These are phyloP conservation scores for Mythimna pallens DNA, from an alignment of 2,888 invertebrate genomes.

Conservation along the genomic window DNA sequence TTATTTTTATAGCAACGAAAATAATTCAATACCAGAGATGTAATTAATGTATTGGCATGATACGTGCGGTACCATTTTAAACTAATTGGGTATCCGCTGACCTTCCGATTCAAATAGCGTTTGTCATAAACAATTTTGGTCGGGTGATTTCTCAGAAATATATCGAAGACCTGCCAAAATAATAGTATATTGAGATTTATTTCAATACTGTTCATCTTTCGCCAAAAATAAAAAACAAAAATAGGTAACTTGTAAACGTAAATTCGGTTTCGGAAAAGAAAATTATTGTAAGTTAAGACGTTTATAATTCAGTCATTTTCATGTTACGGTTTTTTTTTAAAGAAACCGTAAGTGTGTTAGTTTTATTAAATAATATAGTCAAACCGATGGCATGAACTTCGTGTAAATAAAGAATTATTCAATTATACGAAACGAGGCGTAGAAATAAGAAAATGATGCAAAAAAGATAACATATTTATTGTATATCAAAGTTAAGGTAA, in stretches of 20 bases:
- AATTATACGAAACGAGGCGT: background rate
- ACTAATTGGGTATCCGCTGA: constrained; percentile 20
- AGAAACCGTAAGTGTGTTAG: background rate
- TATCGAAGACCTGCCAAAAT: constrained; percentile 30
- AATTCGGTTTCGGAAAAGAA: background rate
- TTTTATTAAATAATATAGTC: background rate
- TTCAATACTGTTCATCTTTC: background rate
- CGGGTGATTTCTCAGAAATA: constrained; percentile 22
- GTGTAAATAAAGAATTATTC: background rate
- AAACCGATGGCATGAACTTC: background rate
- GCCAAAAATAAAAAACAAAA: background rate
- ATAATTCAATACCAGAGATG: constrained; percentile 18
- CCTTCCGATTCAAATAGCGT: constrained; percentile 27
- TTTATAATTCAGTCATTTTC: background rate
- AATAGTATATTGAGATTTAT: background rate
- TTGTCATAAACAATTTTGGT: constrained; percentile 14
- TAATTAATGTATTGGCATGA: constrained; percentile 39
- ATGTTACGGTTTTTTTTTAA: no score
- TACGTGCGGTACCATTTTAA: constrained; percentile 3
- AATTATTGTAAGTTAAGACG: background rate
- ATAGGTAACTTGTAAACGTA: background rate
- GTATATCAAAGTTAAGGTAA: constrained; percentile 18
- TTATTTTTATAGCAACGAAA: constrained; percentile 8
- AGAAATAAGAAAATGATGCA: constrained; percentile 42
- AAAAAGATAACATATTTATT: constrained; percentile 53